A percentile compares a stretch with the other conserved stretches of the same genome.
Conservation (phyloP, 2,888 invertebrate genomes). For the Pimpla rufipes region DNA sequence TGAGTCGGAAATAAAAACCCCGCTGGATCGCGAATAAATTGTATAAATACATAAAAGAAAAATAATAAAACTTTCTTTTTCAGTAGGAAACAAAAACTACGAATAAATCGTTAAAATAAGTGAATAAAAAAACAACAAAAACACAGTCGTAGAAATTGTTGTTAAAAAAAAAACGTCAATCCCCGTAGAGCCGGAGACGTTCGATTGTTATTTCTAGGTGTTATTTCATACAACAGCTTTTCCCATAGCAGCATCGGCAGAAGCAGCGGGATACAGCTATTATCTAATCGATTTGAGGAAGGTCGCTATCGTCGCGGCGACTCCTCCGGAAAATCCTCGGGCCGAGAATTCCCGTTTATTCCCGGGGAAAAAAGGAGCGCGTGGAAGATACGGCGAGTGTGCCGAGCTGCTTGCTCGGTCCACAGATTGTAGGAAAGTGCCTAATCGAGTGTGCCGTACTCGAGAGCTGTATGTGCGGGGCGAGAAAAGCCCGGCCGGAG, state of each 20-base stretch:
- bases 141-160: too few relatives aligned
- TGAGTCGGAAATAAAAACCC: too few relatives aligned
- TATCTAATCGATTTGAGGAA: conserved; percentile 39
- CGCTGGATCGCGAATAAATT: too few relatives aligned
- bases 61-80: too few relatives aligned
- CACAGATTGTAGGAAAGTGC: conserved; percentile 52
- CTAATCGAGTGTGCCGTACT: conserved; percentile 54
- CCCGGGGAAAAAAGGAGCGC: conserved; percentile 13
- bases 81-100: too few relatives aligned
- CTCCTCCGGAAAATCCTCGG: conserved; percentile 14
- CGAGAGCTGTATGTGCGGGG: conserved; percentile 23
- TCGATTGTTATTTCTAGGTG: conserved; percentile 4
- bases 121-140: too few relatives aligned
- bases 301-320: neutral
- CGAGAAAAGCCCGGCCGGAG: conserved; percentile 39
- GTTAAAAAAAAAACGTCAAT: too few relatives aligned
- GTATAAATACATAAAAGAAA: too few relatives aligned
- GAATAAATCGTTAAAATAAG: too few relatives aligned
- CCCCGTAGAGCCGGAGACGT: neutral
- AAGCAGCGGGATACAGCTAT: conserved; percentile 1
- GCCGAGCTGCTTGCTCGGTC: conserved; percentile 11
- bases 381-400: neutral
- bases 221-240: conserved; percentile 6
- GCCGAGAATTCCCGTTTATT: conserved; percentile 17
- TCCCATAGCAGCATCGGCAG: neutral